A percentile compares a stretch with the other conserved stretches of the same genome.
phyloP scores from a whole-genome alignment of 2,888 invertebrate species.

The Ophion ventricosus region DNA sequence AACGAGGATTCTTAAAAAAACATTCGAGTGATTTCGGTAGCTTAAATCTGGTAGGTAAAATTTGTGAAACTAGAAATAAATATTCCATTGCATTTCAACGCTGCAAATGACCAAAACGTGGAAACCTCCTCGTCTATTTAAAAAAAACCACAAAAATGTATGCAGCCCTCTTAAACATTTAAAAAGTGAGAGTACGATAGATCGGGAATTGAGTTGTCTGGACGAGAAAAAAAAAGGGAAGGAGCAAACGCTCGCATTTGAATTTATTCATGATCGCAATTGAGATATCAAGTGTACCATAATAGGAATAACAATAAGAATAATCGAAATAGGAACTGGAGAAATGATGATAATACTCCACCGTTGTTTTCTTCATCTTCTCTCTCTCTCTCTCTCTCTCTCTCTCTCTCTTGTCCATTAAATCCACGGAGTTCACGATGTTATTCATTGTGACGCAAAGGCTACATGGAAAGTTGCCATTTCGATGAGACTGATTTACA shows the following conservation, averaged over 20 bases:
- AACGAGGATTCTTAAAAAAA: no score
- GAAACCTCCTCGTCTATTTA: no score
- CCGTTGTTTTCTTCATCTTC: conserved; percentile 12
- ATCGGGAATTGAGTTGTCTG: not conserved
- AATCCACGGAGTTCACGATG: not conserved
- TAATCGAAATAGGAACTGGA: not conserved
- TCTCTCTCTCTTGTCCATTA: not conserved
- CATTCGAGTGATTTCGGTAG: no score
- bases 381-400: not conserved
- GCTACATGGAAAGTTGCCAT: not conserved
- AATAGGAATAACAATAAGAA: conserved; percentile 4
- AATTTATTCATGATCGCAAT: not conserved
- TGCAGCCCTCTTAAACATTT: no score
- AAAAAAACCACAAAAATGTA: no score
- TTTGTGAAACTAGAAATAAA: no score
- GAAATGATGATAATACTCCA: conserved; percentile 1
- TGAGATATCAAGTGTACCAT: conserved; percentile 13
- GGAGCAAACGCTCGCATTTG: not conserved
- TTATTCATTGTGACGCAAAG: conserved; percentile 10
- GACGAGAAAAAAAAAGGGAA: not conserved
- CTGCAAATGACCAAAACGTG: no score
- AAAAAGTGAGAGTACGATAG: not conserved
- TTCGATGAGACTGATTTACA: conserved; percentile 7
- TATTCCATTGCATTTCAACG: no score
- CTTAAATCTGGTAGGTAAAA: no score